A percentile compares a stretch with the other conserved stretches of the same genome.
Conservation (phyloP, 1,140 invertebrate genomes). For the Araneus ventricosus region DNA sequence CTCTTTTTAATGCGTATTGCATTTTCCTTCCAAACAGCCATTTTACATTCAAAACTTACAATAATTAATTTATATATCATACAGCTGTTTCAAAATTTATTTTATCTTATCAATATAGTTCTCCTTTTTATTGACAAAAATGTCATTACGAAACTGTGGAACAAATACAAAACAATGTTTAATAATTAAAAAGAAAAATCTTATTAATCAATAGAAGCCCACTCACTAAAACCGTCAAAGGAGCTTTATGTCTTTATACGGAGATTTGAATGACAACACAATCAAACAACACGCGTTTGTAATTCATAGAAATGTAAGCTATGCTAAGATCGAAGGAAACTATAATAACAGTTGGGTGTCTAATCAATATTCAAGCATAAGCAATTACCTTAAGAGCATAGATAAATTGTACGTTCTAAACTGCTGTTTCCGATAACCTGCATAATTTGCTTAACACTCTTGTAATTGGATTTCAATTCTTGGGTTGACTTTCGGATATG, state of each 20-base stretch:
- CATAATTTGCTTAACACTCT: slow-evolving; percentile 12
- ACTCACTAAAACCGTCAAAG: too few relatives aligned
- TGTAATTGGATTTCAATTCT: slow-evolving; percentile 39
- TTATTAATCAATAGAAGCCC: too few relatives aligned
- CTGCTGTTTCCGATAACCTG: slow-evolving; percentile 32
- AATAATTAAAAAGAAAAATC: too few relatives aligned
- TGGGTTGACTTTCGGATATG: neutral
- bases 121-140: too few relatives aligned
- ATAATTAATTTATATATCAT: too few relatives aligned
- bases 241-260: neutral
- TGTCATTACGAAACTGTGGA: too few relatives aligned
- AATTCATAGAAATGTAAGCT: neutral
- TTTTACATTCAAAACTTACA: too few relatives aligned
- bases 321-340: neutral
- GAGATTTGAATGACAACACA: neutral
- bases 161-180: too few relatives aligned
- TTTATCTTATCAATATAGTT: too few relatives aligned
- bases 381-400: neutral
- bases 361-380: slow-evolving; percentile 32
- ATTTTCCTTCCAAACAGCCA: too few relatives aligned
- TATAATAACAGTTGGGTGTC: neutral
- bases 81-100: too few relatives aligned
- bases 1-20: too few relatives aligned
- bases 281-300: neutral
- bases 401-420: slow-evolving; percentile 2